Percentiles rank a stretch among this genome's conserved stretches.
These are phyloP conservation scores for Cinclus cinclus DNA, from an alignment of 2,113 vertebrate genomes.

Conservation along the genomic window DNA sequence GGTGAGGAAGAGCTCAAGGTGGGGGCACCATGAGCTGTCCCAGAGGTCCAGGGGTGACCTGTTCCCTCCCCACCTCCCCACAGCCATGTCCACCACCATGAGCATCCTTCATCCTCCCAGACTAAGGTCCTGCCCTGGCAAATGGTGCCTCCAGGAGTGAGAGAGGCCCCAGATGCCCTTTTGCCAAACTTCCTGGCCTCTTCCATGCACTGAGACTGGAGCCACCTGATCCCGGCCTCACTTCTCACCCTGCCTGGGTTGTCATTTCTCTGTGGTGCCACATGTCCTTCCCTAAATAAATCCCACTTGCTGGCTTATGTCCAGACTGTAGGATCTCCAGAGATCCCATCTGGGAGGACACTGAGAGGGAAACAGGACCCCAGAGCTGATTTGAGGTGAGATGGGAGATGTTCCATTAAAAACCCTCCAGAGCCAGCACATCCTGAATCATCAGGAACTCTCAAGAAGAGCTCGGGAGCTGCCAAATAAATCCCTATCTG, in stretches of 20 bases:
- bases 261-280: not conserved
- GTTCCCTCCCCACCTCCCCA: not conserved
- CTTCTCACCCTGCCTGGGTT: not conserved
- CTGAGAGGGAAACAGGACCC: not conserved
- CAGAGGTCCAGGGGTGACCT: not conserved
- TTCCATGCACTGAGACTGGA: rapidly evolving
- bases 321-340: not conserved
- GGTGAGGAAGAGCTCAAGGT: not conserved
- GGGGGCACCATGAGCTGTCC: not conserved
- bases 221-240: not conserved
- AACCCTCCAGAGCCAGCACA: not conserved
- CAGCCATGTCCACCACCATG: rapidly evolving
- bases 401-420: not conserved
- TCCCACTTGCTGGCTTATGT: not conserved
- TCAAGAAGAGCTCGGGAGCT: not conserved
- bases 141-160: rapidly evolving
- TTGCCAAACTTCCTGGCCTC: not conserved
- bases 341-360: not conserved
- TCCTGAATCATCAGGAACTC: rapidly evolving
- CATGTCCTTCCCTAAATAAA: not conserved
- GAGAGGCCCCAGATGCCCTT: not conserved
- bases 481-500: not conserved
- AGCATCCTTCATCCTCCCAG: not conserved
- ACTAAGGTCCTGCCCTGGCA: not conserved
- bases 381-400: not conserved